phyloP scores from a whole-genome alignment of 2,113 vertebrate genomes.

The Papio anubis region DNA sequence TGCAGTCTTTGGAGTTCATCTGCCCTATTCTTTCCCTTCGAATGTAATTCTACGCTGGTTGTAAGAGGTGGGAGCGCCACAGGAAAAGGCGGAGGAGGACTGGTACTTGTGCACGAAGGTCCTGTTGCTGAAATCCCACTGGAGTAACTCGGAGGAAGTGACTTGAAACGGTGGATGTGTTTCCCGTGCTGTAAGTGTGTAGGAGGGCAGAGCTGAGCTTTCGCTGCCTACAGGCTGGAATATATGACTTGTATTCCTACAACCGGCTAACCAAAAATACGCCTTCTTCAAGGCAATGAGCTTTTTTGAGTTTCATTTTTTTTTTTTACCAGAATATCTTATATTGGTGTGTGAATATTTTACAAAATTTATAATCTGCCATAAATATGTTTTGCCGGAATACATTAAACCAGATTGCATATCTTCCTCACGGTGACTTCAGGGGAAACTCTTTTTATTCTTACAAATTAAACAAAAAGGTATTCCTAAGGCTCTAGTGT shows the following conservation, averaged over 20 bases:
- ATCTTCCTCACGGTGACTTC: conserved; percentile 58
- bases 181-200: neutral
- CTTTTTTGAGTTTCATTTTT: conserved; percentile 2
- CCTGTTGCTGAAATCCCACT: accelerated
- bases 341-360: conserved; percentile 62
- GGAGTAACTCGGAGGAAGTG: neutral
- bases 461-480: conserved; percentile 19
- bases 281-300: conserved; percentile 56
- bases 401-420: conserved; percentile 48
- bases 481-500: conserved; percentile 29
- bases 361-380: conserved; percentile 54
- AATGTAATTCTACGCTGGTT: neutral
- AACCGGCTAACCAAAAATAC: conserved; percentile 61
- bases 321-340: conserved; percentile 54
- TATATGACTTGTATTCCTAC: conserved; percentile 38
- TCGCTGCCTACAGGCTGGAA: conserved; percentile 22
- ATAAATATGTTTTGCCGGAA: conserved; percentile 72
- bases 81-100: accelerated
- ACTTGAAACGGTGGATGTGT: neutral
- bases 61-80: accelerated
- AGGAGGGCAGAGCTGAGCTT: neutral
- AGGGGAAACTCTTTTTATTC: conserved; percentile 56
- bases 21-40: neutral
- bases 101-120: accelerated
- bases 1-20: neutral